These are phyloP conservation scores for Andrena hattorfiana DNA, from an alignment of 2,888 invertebrate species.

Conservation along the genomic window DNA sequence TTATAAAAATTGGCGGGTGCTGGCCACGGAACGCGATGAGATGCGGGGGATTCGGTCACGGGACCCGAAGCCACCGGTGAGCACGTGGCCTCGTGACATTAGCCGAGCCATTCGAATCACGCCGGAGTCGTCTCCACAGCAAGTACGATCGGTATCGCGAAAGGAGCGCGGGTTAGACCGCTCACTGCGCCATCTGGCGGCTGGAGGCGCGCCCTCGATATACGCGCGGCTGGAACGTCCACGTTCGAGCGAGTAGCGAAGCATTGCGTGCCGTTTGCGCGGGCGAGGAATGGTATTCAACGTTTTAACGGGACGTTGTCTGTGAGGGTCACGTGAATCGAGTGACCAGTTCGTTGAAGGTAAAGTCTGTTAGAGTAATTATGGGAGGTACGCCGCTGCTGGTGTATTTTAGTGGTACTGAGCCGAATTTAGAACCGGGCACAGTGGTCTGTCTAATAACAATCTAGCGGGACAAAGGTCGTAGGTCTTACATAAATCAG, in stretches of 20 bases:
- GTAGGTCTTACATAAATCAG: no score
- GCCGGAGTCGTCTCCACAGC: constrained; percentile 13
- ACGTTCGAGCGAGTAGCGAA: background rate
- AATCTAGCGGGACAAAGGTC: no score
- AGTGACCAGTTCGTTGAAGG: no score
- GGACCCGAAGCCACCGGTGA: background rate
- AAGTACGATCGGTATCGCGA: constrained; percentile 1
- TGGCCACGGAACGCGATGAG: constrained; percentile 9
- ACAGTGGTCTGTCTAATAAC: no score
- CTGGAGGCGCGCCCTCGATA: background rate
- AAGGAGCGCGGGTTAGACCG: background rate
- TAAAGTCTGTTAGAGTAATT: no score
- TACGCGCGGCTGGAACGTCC: background rate
- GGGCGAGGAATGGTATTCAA: background rate
- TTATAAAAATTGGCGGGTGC: constrained; percentile 29
- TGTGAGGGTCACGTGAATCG: no score
- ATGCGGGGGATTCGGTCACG: constrained; percentile 26
- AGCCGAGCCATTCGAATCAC: constrained; percentile 9
- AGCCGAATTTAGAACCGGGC: no score
- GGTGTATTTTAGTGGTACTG: no score
- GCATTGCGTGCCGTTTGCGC: background rate
- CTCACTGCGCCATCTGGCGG: background rate
- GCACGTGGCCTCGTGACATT: constrained; percentile 26
- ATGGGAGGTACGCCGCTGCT: no score
- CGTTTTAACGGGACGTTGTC: no score